Evolutionary conservation across 2,888 invertebrate species (phyloP).

Genomic region (Zootermopsis nevadensis): DNA sequence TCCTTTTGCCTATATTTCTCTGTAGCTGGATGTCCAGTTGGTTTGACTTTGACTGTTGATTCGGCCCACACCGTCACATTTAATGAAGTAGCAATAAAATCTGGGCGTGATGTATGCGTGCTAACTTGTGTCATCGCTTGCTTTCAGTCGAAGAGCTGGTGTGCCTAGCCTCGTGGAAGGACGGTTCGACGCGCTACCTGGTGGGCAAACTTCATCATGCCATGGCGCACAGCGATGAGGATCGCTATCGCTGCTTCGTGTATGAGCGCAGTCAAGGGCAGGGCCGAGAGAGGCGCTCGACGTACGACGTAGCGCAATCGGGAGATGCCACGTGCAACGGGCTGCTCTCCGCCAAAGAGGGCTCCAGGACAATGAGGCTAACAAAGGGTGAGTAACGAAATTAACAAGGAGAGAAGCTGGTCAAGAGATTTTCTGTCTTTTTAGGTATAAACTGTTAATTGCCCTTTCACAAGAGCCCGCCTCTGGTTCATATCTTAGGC

Average conservation of each 20-base stretch:
- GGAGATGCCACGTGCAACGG: conserved; percentile 86
- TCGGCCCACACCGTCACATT: no score
- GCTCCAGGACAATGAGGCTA: conserved; percentile 81
- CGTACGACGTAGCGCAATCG: conserved; percentile 64
- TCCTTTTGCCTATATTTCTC: no score
- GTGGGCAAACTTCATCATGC: conserved; percentile 62
- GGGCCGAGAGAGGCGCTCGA: conserved; percentile 44
- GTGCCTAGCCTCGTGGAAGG: conserved; percentile 86
- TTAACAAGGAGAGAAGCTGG: no score
- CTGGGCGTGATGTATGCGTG: no score
- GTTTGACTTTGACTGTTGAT: no score
- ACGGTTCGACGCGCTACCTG: conserved; percentile 76
- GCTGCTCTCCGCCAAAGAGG: conserved; percentile 80
- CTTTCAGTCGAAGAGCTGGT: conserved; percentile 81
- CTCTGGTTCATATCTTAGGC: no score
- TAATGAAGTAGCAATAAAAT: no score
- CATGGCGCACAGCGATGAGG: conserved; percentile 73
- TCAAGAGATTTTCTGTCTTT: no score
- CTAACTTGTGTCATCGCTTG: not conserved
- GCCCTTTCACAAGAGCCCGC: no score
- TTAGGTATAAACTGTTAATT: no score
- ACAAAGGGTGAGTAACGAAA: conserved; percentile 71
- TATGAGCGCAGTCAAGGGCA: conserved; percentile 66
- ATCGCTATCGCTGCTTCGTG: conserved; percentile 86
- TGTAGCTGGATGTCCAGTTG: no score